A percentile compares a stretch with the other conserved stretches of the same genome.
phyloP scores from a whole-genome alignment of 2,797 vertebrate genomes.

The Cottoperca gobio region DNA sequence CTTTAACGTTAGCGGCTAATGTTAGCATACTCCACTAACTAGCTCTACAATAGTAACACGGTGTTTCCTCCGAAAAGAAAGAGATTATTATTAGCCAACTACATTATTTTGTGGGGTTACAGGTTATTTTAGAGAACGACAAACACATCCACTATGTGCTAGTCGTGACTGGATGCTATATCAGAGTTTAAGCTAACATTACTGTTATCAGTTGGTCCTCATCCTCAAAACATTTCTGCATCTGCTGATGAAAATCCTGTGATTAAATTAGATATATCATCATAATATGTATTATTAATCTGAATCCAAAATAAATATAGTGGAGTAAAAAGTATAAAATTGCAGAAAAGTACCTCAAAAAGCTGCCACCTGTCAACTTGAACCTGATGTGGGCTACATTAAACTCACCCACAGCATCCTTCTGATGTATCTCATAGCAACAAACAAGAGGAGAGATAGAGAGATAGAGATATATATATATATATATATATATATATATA shows the following conservation, averaged over 20 bases:
- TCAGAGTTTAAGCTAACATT: neutral
- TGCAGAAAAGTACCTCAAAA: neutral
- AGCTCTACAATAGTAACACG: too few species aligned
- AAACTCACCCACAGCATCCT: neutral
- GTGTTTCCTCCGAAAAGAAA: too few species aligned
- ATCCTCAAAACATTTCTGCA: neutral
- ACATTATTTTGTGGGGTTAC: neutral
- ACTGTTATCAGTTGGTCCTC: too few species aligned
- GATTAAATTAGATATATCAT: too few species aligned
- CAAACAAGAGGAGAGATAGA: too few species aligned
- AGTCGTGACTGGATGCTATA: neutral
- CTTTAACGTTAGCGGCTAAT: too few species aligned
- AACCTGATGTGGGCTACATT: neutral
- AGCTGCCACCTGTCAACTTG: too few species aligned
- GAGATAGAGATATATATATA: too few species aligned
- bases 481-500: too few species aligned
- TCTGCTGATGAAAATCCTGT: neutral
- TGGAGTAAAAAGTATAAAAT: neutral
- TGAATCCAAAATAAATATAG: neutral
- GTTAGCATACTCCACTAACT: too few species aligned
- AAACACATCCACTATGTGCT: neutral
- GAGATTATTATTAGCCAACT: neutral
- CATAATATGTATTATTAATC: neutral
- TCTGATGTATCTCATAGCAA: too few species aligned
- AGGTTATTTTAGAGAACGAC: neutral